A percentile compares a stretch with the other conserved stretches of the same genome.
These are phyloP conservation scores for Callopanchax toddi DNA, from an alignment of 2,113 vertebrate genomes.

Conservation along the genomic window DNA sequence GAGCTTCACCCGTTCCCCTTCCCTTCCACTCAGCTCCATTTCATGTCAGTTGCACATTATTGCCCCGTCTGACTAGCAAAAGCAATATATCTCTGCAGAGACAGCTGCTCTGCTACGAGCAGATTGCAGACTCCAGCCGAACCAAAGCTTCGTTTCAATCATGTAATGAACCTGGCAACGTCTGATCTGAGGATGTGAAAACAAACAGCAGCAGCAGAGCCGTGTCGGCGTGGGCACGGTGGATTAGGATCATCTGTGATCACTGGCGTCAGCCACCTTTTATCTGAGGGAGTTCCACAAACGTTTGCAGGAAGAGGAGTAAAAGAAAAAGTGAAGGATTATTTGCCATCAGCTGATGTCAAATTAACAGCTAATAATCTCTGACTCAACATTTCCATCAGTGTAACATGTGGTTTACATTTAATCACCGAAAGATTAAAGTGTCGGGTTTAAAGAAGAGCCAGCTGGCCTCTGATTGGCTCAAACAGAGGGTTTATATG, in stretches of 20 bases:
- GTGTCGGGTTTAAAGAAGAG: too few species aligned
- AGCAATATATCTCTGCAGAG: conserved; percentile 4
- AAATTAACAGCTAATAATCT: background rate
- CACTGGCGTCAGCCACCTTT: background rate
- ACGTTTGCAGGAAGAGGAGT: background rate
- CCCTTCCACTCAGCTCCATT: conserved; percentile 17
- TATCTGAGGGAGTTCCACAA: conserved; percentile 4
- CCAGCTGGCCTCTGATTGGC: too few species aligned
- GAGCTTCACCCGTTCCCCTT: background rate
- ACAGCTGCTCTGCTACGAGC: conserved; percentile 31
- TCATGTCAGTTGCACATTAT: conserved; percentile 38
- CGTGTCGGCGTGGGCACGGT: conserved; percentile 4
- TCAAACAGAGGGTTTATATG: too few species aligned
- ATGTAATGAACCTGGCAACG: conserved; percentile 15
- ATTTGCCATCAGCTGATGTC: background rate
- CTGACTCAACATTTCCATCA: too few species aligned
- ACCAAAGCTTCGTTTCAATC: conserved; percentile 39
- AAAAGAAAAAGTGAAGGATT: background rate
- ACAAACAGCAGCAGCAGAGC: conserved; percentile 27
- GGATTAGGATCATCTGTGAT: conserved; percentile 19
- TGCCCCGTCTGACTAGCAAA: conserved; percentile 37
- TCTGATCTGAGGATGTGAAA: conserved; percentile 26
- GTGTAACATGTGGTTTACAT: too few species aligned
- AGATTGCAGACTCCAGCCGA: conserved; percentile 35
- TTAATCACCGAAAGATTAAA: too few species aligned